These are phyloP conservation scores for Theristicus caerulescens DNA, from an alignment of 2,113 vertebrate genomes.

Conservation along the genomic window DNA sequence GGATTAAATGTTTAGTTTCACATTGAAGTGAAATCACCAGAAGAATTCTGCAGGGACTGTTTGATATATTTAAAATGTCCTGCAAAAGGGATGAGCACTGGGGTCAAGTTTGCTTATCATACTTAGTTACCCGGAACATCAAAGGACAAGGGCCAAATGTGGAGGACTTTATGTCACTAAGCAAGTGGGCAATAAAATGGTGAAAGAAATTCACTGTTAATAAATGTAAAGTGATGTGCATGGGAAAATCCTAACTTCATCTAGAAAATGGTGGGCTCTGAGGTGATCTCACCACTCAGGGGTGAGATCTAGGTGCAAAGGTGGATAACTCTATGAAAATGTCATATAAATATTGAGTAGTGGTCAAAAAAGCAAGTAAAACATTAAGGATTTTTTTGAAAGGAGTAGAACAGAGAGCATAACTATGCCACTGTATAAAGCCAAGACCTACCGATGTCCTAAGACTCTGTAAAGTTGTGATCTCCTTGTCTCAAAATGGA, in stretches of 20 bases:
- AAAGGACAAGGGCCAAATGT: not conserved
- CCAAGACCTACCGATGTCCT: accelerated
- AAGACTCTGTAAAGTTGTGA: not conserved
- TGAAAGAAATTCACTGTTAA: not conserved
- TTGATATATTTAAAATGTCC: not conserved
- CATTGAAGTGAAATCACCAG: not conserved
- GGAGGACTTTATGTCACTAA: not conserved
- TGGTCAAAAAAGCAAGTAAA: not conserved
- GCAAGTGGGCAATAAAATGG: not conserved
- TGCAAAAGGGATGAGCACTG: not conserved
- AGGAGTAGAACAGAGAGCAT: not conserved
- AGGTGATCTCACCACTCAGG: not conserved
- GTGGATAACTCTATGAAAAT: not conserved
- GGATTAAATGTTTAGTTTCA: constrained; percentile 30
- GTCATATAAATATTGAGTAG: not conserved
- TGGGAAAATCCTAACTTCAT: not conserved
- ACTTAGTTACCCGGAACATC: not conserved
- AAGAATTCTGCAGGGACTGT: not conserved
- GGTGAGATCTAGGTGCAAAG: not conserved
- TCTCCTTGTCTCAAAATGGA: not conserved
- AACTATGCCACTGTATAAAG: not conserved
- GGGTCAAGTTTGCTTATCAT: not conserved
- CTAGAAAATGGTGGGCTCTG: not conserved
- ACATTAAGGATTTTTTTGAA: not conserved
- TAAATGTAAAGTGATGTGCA: not conserved